These are phyloP conservation scores for Syngnathus rostellatus DNA, from an alignment of 2,797 vertebrate genomes.

Conservation along the genomic window DNA sequence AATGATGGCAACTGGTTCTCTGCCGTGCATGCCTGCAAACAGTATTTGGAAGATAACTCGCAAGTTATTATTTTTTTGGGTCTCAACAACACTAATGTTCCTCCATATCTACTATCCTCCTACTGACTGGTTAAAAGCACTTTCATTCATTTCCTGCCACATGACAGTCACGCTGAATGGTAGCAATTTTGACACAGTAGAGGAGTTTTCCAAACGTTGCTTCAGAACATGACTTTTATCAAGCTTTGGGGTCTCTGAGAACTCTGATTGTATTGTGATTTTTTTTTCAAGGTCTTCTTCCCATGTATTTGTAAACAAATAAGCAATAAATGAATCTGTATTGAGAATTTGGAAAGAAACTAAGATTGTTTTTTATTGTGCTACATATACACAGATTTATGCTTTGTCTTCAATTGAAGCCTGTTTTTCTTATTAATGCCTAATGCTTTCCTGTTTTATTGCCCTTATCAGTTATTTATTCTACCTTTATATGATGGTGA, in stretches of 20 bases:
- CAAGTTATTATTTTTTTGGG: background rate
- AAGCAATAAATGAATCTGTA: no score
- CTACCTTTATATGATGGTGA: slow-evolving; percentile 44
- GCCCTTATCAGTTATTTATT: slow-evolving; percentile 60
- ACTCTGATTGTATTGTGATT: no score
- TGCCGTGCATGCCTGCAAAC: slow-evolving; percentile 2
- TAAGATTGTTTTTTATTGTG: slow-evolving; percentile 32
- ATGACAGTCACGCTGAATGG: background rate
- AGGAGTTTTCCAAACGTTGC: background rate
- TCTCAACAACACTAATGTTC: background rate
- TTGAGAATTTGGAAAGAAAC: slow-evolving; percentile 27
- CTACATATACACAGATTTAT: slow-evolving; percentile 57
- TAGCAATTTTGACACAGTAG: slow-evolving; percentile 1
- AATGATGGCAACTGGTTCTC: slow-evolving; percentile 1
- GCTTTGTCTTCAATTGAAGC: slow-evolving; percentile 53
- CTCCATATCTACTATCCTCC: background rate
- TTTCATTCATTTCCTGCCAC: background rate
- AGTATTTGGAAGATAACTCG: slow-evolving; percentile 2
- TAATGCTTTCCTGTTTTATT: slow-evolving; percentile 37
- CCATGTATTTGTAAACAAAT: no score
- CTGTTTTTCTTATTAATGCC: slow-evolving; percentile 46
- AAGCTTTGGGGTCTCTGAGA: background rate
- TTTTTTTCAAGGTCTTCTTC: no score
- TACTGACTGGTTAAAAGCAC: slow-evolving; percentile 5
- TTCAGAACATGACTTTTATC: background rate